Evolutionary conservation across 2,888 invertebrate species (phyloP), one percentile per base, ranked within the genome.

Genomic region (Latheticus oryzae): DNA sequence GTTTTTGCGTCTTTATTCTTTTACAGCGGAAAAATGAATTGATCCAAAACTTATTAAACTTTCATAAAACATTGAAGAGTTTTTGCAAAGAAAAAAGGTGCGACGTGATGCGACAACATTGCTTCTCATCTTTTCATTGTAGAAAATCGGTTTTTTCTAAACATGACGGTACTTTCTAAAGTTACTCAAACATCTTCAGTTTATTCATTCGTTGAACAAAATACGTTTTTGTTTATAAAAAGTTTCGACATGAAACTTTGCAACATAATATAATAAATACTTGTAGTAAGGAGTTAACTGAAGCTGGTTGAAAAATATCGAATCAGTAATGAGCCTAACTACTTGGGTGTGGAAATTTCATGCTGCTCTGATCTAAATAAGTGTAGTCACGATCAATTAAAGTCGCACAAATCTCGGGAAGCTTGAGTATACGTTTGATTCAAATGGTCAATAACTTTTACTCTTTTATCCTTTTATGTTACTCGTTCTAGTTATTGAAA

Each of bases 291-390:
- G 13, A 15, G 16, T 42, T 42, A 30, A 30, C 30, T 8, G 30
- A 13, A 11, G 2, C 30, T 35, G 16, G 9, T 8, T 5, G 16
- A 15, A 45, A 32, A 45, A 45, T 30, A 19, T 17, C 7, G 19
- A 32, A 7, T 7, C 12, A 28, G 19, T 45, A 45, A 45, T 45
- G 30, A 30, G 13, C 28, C 21, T 45, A 45, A 45, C 30, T 19
- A 45, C 45, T 30, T 45, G 45, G 45, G 45, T 45, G 45, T 45
- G 45, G 45, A 45, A 45, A 42, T 26, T 42, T 26, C 42, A 45
- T 45, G 45, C 32, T 28, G 45, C 12, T n/a, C 4, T 12, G 30
- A 45, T 19, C 19, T 38, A 38, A 28, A 32, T 17, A 32, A 32
- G 45, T 30, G 30, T 19, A 45, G 45, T 28, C 45, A 32, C 45